Base-by-base conservation (phyloP, 2,888 invertebrate species). In the Nymphalis c-album region DNA sequence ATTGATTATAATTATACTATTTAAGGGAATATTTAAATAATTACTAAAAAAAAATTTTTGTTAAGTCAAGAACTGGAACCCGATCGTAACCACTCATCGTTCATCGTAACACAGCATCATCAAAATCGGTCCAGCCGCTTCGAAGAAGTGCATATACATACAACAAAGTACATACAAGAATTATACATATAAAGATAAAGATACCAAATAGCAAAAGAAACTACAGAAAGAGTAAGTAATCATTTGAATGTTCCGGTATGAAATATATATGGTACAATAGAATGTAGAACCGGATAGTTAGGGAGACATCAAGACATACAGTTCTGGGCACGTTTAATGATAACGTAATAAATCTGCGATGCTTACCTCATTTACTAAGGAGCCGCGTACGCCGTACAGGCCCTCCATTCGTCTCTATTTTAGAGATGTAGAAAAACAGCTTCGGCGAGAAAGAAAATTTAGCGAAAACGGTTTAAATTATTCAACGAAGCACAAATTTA, bases 341-440 rank as follows among this genome's bases (percentile, higher is more conserved):
- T 69, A 65, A 69, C 35, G 62, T 26, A 62, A 60, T 69, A 69
- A 69, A 69, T 69, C 64, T 62, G 59, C 47, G 59, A 50, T 50
- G 64, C 68, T 61, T 61, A 64, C 61, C 61, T 62, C 64, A 59
- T 69, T 69, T 65, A 69, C 64, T 62, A 40, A 65, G 62, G 47
- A 65, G 59, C 53, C 62, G 62, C 51, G 59, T 58, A 31, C 26
- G 26, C 26, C 26, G 26, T 6, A 18, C 64, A 62, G 60, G 63
- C 59, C 59, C 53, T 63, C 48, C 69, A 69, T 69, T 60, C 64
- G 59, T 69, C 65, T 69, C 59, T 63, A 65, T 69, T 62, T 61
- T 22, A 46, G 48, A 62, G 46, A 65, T 62, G 59, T 53, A 45
- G 64, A 69, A 59, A 65, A 65, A 69, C 51, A 59, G 40, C 59